Evolutionary conservation across 2,797 vertebrate genomes (phyloP).

Genomic region (Smutsia gigantea): DNA sequence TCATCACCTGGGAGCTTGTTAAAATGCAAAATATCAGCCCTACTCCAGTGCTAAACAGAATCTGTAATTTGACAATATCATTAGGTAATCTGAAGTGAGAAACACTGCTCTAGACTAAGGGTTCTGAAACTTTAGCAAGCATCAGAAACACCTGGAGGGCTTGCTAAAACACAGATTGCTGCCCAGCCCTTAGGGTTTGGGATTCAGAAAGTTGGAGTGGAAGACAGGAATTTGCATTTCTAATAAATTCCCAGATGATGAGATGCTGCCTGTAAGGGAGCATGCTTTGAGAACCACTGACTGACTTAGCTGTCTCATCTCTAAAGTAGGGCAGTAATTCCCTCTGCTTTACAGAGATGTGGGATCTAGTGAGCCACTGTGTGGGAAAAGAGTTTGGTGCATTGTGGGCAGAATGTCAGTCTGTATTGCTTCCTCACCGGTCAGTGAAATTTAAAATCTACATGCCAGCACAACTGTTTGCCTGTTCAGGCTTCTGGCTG

Average conservation of each 20-base stretch:
- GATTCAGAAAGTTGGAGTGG: not conserved
- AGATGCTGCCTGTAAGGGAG: not conserved
- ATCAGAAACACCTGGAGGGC: not conserved
- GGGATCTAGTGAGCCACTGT: not conserved
- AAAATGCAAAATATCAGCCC: not conserved
- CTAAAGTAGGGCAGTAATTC: conserved; percentile 11
- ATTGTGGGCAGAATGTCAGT: not conserved
- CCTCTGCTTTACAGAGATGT: not conserved
- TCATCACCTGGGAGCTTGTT: conserved; percentile 27
- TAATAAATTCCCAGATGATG: not conserved
- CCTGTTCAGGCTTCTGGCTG: not conserved
- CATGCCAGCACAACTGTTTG: not conserved
- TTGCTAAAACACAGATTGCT: conserved; percentile 35
- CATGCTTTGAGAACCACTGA: not conserved
- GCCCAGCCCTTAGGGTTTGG: not conserved
- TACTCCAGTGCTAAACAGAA: not conserved
- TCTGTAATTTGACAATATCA: not conserved
- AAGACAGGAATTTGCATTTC: conserved; percentile 35
- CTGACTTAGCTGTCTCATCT: not conserved
- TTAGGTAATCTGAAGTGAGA: conserved; percentile 30
- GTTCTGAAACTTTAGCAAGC: conserved; percentile 3
- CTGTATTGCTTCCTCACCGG: not conserved
- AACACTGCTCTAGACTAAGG: not conserved
- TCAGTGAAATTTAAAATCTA: conserved; percentile 4
- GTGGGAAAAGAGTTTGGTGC: not conserved